Percentiles rank a stretch among this genome's conserved stretches.
Conservation (phyloP, 2,797 vertebrate genomes). For the Pitangus sulphuratus region DNA sequence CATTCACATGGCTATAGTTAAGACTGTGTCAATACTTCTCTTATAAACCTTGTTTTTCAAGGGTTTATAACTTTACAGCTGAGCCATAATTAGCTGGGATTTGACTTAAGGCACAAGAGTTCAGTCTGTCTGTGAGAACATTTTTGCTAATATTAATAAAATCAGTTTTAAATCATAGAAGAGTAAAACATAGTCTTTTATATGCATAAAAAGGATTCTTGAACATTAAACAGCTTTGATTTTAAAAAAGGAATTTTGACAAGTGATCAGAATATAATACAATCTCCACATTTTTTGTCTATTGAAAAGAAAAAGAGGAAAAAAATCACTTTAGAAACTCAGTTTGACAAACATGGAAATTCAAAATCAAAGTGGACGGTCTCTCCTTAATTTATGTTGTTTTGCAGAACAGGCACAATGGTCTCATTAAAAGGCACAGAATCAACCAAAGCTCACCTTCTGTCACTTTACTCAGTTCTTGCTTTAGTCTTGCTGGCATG, state of each 20-base stretch:
- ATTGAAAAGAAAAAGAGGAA: neutral
- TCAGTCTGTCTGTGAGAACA: constrained; percentile 3
- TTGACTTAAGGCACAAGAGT: constrained; percentile 39
- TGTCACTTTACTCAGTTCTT: neutral
- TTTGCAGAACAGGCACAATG: neutral
- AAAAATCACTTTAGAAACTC: neutral
- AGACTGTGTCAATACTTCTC: constrained; percentile 60
- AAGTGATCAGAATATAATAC: constrained; percentile 13
- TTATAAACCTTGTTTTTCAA: constrained; percentile 60
- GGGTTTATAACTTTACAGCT: constrained; percentile 56
- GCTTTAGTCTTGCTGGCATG: neutral
- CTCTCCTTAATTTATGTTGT: neutral
- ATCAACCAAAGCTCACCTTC: neutral
- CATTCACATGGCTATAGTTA: constrained; percentile 62
- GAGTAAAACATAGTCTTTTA: neutral
- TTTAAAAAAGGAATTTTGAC: constrained; percentile 19
- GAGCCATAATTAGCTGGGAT: constrained; percentile 57
- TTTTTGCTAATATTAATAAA: constrained; percentile 59
- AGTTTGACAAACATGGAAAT: constrained; percentile 18
- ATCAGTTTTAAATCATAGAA: constrained; percentile 30
- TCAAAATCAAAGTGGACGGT: neutral
- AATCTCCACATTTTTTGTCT: neutral
- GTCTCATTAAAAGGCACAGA: neutral
- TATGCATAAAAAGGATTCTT: constrained; percentile 12
- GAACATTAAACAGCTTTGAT: constrained; percentile 40